Conservation (phyloP, 2,888 invertebrate species). For the Melanargia galathea region DNA sequence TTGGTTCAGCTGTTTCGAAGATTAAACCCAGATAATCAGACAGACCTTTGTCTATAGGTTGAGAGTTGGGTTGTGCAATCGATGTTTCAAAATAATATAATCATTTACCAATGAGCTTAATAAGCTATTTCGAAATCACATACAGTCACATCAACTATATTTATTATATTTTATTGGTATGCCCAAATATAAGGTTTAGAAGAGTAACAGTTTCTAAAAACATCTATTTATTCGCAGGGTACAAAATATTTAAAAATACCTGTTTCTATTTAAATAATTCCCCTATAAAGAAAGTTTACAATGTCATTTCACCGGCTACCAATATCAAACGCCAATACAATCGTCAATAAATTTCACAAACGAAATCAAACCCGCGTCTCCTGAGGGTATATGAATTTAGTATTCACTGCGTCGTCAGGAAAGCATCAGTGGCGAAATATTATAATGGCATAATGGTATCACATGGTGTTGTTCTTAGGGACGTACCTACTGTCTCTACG, state of each 20-base stretch:
- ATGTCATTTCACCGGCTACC: constrained; percentile 50
- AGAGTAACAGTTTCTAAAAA: too few species aligned
- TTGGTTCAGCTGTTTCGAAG: too few species aligned
- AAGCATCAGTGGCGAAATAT: constrained; percentile 80
- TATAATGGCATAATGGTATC: constrained; percentile 81
- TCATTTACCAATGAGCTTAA: too few species aligned
- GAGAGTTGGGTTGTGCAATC: too few species aligned
- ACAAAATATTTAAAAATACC: not conserved
- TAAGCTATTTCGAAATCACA: too few species aligned
- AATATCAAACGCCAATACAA: constrained; percentile 64
- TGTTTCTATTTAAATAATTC: constrained; percentile 25
- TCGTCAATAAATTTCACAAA: constrained; percentile 67
- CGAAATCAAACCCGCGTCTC: constrained; percentile 45
- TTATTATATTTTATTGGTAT: too few species aligned
- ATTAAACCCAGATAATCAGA: too few species aligned
- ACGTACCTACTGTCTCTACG: constrained; percentile 41
- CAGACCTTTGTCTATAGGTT: too few species aligned
- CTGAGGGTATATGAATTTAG: constrained; percentile 64
- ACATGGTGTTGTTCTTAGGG: constrained; percentile 70
- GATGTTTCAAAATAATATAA: too few species aligned
- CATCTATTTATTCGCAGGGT: not conserved
- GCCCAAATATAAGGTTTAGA: too few species aligned
- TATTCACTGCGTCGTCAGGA: constrained; percentile 81
- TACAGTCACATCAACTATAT: too few species aligned
- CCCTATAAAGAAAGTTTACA: constrained; percentile 53